Evolutionary conservation across 2,797 vertebrate genomes (phyloP).

Genomic region (Sparus aurata): DNA sequence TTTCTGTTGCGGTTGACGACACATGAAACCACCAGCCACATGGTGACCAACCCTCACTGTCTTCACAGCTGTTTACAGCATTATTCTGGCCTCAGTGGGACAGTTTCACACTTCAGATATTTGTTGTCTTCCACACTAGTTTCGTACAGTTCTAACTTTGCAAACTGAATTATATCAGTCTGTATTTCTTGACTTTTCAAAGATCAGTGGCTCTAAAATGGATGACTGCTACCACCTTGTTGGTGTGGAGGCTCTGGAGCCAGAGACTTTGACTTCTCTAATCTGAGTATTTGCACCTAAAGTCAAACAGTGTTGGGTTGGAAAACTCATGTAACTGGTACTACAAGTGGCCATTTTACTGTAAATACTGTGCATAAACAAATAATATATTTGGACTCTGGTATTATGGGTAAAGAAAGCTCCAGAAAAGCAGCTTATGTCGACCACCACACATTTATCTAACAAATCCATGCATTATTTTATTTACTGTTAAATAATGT

Average conservation of each 20-base stretch:
- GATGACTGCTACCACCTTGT: slow-evolving; percentile 77
- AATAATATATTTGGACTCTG: slow-evolving; percentile 17
- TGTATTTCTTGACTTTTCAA: slow-evolving; percentile 58
- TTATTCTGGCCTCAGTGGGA: slow-evolving; percentile 18
- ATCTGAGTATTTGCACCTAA: slow-evolving; percentile 15
- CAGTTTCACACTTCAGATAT: not conserved
- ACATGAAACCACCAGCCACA: slow-evolving; percentile 99
- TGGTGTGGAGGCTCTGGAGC: slow-evolving; percentile 73
- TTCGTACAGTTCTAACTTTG: slow-evolving; percentile 1
- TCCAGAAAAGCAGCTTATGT: slow-evolving; percentile 18
- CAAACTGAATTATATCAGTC: slow-evolving; percentile 15
- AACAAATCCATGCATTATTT: slow-evolving; percentile 18
- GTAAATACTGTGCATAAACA: slow-evolving; percentile 65
- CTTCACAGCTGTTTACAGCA: slow-evolving; percentile 33
- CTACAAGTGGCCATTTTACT: slow-evolving; percentile 98
- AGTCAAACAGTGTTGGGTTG: slow-evolving; percentile 86
- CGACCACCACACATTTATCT: slow-evolving; percentile 15
- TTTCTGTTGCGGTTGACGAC: slow-evolving; percentile 99
- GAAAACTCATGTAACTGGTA: slow-evolving; percentile 95
- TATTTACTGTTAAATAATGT: slow-evolving; percentile 13
- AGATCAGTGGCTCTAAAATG: slow-evolving; percentile 64
- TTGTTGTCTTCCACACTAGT: not conserved
- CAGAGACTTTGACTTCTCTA: slow-evolving; percentile 78
- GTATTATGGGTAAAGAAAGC: slow-evolving; percentile 16
- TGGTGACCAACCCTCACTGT: slow-evolving; percentile 93